A percentile compares a stretch with the other conserved stretches of the same genome.
Evolutionary conservation across 2,113 vertebrate genomes (phyloP).

Genomic region (Dipodomys spectabilis): DNA sequence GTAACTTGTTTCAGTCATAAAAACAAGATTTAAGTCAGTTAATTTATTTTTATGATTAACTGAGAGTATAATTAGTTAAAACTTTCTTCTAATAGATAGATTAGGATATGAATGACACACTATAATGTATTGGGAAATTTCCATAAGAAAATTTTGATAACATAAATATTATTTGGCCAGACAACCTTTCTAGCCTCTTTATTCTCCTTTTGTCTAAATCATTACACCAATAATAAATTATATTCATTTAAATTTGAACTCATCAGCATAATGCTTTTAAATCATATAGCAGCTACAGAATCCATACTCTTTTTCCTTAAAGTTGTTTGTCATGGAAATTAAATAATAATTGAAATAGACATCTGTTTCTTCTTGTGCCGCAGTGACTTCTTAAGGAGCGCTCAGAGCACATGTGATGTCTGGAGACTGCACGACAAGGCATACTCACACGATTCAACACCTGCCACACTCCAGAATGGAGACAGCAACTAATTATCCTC

Average conservation of each 20-base stretch:
- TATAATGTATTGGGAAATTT: neutral
- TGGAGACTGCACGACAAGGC: neutral
- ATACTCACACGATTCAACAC: no score
- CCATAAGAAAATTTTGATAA: conserved; percentile 40
- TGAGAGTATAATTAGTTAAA: neutral
- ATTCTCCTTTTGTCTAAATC: conserved; percentile 33
- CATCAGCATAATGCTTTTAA: neutral
- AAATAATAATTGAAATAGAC: conserved; percentile 12
- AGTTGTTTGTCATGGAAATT: conserved; percentile 16
- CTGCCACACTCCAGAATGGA: no score
- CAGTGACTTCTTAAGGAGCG: neutral
- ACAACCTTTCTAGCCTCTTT: neutral
- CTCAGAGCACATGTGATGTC: neutral
- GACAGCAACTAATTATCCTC: no score
- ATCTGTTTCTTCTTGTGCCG: neutral
- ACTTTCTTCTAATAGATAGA: neutral
- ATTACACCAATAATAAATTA: conserved; percentile 23
- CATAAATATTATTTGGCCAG: conserved; percentile 19
- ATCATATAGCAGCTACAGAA: conserved; percentile 1
- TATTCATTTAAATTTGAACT: conserved; percentile 46
- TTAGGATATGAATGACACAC: neutral
- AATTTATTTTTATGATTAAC: conserved; percentile 50
- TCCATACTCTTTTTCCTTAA: neutral
- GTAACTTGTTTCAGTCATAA: neutral
- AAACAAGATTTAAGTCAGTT: conserved; percentile 13